A percentile compares a stretch with the other conserved stretches of the same genome.
phyloP scores from a whole-genome alignment of 1,140 invertebrate genomes.

The Ericerus pela region DNA sequence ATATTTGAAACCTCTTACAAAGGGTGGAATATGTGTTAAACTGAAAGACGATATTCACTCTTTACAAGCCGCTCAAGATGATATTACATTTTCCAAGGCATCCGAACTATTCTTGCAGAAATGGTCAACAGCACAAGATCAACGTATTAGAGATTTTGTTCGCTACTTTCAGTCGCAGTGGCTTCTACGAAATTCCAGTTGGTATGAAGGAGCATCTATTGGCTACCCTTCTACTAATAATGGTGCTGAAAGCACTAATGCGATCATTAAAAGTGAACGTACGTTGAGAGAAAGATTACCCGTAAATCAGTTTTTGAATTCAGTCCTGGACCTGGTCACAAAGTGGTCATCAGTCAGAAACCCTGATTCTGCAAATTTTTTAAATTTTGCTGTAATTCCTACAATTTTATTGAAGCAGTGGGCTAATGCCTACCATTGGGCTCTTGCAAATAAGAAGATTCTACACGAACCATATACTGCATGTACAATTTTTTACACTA shows the following conservation, averaged over 20 bases:
- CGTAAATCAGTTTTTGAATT: not conserved
- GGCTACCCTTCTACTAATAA: not conserved
- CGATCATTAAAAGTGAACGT: constrained; percentile 7
- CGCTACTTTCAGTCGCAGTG: too few species aligned
- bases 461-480: not conserved
- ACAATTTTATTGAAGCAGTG: not conserved
- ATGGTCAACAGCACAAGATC: too few species aligned
- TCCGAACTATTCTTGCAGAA: too few species aligned
- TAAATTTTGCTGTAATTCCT: not conserved
- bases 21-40: too few species aligned
- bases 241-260: not conserved
- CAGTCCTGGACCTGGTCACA: not conserved
- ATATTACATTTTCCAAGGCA: too few species aligned
- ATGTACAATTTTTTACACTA: not conserved
- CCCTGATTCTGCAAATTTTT: not conserved
- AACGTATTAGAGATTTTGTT: too few species aligned
- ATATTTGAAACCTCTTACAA: too few species aligned
- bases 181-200: too few species aligned
- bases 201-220: constrained; percentile 4
- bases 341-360: not conserved
- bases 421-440: not conserved
- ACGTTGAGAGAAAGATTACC: not conserved
- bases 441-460: not conserved
- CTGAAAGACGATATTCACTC: too few species aligned
- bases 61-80: too few species aligned